Percentiles rank a stretch among this genome's conserved stretches.
These are phyloP conservation scores for Pomatostomus ruficeps DNA, from an alignment of 2,113 vertebrate genomes.

Conservation along the genomic window DNA sequence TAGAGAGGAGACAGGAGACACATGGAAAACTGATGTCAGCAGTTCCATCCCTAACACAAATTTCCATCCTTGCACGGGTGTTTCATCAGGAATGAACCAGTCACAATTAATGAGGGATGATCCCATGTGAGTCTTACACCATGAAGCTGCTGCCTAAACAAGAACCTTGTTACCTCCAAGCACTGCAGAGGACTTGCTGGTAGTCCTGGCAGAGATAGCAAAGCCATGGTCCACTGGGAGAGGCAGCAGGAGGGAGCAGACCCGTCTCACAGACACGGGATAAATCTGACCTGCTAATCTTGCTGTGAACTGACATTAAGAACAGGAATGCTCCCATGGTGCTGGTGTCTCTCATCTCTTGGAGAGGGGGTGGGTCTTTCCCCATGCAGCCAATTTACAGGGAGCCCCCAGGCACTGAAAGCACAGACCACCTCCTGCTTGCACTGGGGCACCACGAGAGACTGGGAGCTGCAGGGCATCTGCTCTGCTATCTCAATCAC, in stretches of 20 bases:
- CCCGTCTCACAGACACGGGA: neutral
- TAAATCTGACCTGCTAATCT: neutral
- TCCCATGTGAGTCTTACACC: neutral
- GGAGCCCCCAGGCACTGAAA: neutral
- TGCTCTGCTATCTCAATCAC: neutral
- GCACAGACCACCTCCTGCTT: neutral
- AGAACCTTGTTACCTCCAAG: neutral
- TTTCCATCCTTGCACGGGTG: neutral
- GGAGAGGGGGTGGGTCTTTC: neutral
- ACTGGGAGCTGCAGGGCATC: neutral
- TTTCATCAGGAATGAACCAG: fast-evolving
- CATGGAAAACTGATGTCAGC: neutral
- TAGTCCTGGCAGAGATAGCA: neutral
- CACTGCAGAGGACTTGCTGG: neutral
- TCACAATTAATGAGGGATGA: neutral
- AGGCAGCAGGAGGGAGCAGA: neutral
- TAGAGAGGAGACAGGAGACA: neutral
- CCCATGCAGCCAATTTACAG: neutral
- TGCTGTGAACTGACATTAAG: neutral
- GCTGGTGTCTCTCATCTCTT: neutral
- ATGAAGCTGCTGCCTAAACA: neutral
- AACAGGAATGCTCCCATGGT: neutral
- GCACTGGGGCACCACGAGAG: neutral
- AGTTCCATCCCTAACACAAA: neutral
- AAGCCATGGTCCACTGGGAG: neutral